Evolutionary conservation across 2,888 invertebrate genomes (phyloP), one percentile per base, ranked within the genome.

Genomic region (Pristionchus japonicus): DNA sequence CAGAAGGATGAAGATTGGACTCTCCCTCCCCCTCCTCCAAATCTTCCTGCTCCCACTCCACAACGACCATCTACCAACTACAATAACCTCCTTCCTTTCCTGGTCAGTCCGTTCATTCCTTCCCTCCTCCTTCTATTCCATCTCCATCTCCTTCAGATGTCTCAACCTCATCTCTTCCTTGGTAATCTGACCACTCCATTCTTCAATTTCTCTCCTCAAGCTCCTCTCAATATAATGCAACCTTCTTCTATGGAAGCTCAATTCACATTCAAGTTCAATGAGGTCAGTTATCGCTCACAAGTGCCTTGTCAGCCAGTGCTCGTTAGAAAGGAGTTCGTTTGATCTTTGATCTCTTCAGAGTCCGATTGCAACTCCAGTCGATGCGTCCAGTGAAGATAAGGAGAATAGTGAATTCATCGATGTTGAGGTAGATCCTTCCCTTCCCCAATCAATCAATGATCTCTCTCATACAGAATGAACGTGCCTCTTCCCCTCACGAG

Each of bases 41-140:
- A 84, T 61, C 52, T 84, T 84, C 84, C 84, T 37, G 84, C 84
- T 61, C 84, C 84, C 11, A 84, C 84, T 61, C 84, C 84, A 37
- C 84, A 84, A 27, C 43, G 84, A 84, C 84, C 84, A 2, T 1
- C 31, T 47, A 17, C 80, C 49, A 3, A n/a, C 0, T 27, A 27
- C 80, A 49, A 49, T 20, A 34, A 31, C n/a, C 23, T 77, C 15
- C 34, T 80, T 40, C 80, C 80, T 49, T 40, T 80, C 37, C 49
- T 80, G 15, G 80, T 80, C 3, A 80, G 80, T 49, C 4, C n/a
- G 23, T 37, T 47, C 49, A 3, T 7, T n/a, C 1, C 31, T 82
- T 2, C 6, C 13, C n/a, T 34, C 49, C 15, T 49, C n/a, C n/a
- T n/a, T n/a, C n/a, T 74, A 52, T n/a, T 13, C 49, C 27, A n/a